Evolutionary conservation across 2,888 invertebrate genomes (phyloP).

Genomic region (Pomacea canaliculata): DNA sequence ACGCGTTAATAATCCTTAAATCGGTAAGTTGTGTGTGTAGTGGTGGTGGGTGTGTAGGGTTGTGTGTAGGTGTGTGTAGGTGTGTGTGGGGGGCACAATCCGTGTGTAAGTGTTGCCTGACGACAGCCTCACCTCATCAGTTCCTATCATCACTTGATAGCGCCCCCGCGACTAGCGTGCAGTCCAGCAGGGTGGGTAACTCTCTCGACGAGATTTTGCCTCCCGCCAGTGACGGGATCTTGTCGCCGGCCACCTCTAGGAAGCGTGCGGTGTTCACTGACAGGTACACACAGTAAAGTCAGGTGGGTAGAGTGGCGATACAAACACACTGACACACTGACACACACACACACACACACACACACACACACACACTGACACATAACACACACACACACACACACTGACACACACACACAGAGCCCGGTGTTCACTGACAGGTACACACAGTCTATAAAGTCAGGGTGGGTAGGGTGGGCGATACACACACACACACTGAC

Average conservation of each 20-base stretch:
- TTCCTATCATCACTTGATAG: conserved; percentile 58
- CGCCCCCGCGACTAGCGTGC: conserved; percentile 73
- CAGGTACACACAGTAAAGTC: neutral
- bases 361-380: conserved; percentile 8
- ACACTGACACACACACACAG: neutral
- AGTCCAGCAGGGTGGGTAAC: conserved; percentile 43
- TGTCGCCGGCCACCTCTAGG: conserved; percentile 71
- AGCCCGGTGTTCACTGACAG: too few species aligned
- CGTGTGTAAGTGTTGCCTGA: too few species aligned
- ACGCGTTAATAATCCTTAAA: too few species aligned
- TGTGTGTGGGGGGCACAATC: too few species aligned
- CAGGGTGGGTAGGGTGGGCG: too few species aligned
- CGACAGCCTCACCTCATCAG: conserved; percentile 52
- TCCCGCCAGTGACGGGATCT: conserved; percentile 82
- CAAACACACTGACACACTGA: conserved; percentile 7
- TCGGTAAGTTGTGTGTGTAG: neutral
- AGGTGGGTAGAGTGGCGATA: neutral
- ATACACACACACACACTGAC: neutral
- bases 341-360: conserved; percentile 5
- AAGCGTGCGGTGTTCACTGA: conserved; percentile 40
- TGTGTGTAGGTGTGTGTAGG: too few species aligned
- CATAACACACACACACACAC: conserved; percentile 9
- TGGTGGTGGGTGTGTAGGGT: too few species aligned
- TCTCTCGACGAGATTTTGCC: conserved; percentile 82
- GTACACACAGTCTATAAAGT: too few species aligned